These are phyloP conservation scores for Tethea ocularis DNA, from an alignment of 2,888 invertebrate species.

Conservation along the genomic window DNA sequence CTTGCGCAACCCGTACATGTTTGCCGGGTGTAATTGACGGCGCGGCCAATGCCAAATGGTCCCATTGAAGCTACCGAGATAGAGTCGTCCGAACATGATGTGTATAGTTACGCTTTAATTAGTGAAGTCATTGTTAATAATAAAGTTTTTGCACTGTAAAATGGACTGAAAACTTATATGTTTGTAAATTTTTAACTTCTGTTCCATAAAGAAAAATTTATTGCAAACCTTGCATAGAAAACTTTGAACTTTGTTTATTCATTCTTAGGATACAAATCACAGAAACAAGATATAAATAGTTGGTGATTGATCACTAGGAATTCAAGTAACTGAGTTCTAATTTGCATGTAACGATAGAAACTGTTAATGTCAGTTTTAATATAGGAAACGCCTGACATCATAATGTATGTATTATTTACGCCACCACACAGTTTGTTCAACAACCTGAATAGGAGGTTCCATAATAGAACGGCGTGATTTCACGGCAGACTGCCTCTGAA, in stretches of 20 bases:
- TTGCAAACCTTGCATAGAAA: not conserved
- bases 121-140: slow-evolving; percentile 34
- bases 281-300: not conserved
- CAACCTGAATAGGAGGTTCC: slow-evolving; percentile 34
- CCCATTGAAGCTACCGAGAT: slow-evolving; percentile 34
- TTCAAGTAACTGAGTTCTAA: not conserved
- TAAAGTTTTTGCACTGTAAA: not conserved
- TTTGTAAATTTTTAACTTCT: not conserved
- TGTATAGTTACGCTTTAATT: slow-evolving; percentile 31
- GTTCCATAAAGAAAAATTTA: no score
- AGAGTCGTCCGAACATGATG: slow-evolving; percentile 28
- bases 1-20: slow-evolving; percentile 12
- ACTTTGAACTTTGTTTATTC: not conserved
- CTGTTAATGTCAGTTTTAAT: slow-evolving; percentile 1
- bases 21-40: slow-evolving; percentile 33
- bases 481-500: slow-evolving; percentile 55
- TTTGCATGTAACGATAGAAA: not conserved
- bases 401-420: slow-evolving; percentile 26
- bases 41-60: slow-evolving; percentile 44
- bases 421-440: slow-evolving; percentile 21
- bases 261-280: not conserved
- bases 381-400: not conserved
- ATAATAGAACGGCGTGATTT: slow-evolving; percentile 46
- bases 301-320: not conserved
- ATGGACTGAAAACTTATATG: no score